A percentile compares a stretch with the other conserved stretches of the same genome.
phyloP scores from a whole-genome alignment of 1,140 invertebrate species.

The Drosophila subobscura region DNA sequence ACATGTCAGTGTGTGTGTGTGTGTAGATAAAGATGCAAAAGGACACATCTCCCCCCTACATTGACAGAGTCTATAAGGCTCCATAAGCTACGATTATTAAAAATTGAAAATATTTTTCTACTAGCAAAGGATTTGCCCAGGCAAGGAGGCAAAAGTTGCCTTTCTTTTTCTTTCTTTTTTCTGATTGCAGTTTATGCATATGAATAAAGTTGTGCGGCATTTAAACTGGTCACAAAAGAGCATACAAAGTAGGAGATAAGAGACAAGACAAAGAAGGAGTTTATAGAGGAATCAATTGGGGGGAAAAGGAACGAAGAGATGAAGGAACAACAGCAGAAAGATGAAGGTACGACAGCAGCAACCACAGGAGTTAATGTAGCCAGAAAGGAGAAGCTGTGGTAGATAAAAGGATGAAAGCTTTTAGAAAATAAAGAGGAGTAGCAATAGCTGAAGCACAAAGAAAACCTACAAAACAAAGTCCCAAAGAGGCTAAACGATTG shows the following conservation, averaged over 20 bases:
- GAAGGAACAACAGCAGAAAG: no score
- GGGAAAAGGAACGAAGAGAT: no score
- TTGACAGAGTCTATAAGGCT: constrained; percentile 27
- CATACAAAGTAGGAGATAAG: constrained; percentile 11
- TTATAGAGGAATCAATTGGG: no score
- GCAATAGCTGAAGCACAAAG: no score
- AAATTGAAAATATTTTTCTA: constrained; percentile 65
- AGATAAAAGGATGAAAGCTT: no score
- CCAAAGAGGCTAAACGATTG: constrained; percentile 29
- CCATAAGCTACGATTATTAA: constrained; percentile 76
- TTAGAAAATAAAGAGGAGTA: neutral
- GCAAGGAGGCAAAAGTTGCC: neutral
- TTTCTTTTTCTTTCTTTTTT: constrained; percentile 7
- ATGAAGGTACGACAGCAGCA: no score
- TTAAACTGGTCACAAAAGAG: constrained; percentile 47
- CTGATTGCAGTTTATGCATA: constrained; percentile 73
- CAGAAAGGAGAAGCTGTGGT: neutral
- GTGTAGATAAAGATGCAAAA: constrained; percentile 1
- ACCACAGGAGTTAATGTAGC: neutral
- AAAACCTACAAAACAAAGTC: neutral
- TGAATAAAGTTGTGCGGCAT: constrained; percentile 72
- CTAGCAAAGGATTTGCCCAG: constrained; percentile 23
- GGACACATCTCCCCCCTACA: neutral
- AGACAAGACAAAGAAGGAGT: neutral
- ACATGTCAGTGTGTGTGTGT: constrained; percentile 29